Evolutionary conservation across 1,140 invertebrate genomes (phyloP), one percentile per base, ranked within the genome.

Genomic region (Anastatus disparis): DNA sequence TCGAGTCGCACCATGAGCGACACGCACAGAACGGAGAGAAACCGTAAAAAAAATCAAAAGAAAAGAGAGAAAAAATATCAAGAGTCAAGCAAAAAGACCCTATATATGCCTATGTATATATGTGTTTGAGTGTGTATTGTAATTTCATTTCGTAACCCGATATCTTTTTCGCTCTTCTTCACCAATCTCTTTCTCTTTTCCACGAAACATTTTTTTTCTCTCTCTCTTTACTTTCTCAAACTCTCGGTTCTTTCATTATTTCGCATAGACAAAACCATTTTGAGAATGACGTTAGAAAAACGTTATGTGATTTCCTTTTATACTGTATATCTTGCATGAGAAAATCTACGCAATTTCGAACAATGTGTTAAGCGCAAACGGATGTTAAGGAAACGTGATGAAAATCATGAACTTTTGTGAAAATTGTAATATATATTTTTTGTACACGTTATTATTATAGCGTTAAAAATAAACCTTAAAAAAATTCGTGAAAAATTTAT

Each of bases 81-180:
- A 12, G 61, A 63, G 61, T 63, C 61, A 63, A 62, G 40, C 53
- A 42, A 38, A 52, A 64, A 15, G n/a, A n/a, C n/a, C n/a, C n/a
- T n/a, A 38, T 50, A 70, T 44, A 70, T 6, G 3, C 6, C 3
- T 3, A 17, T 3, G 15, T 3, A 44, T 3, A 44, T 3, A 63
- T 46, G 59, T 46, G 15, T 55, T 58, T 20, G 29, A 24, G 27
- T 44, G 64, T 52, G 72, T 75, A 82, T 84, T 82, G 80, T 84
- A 78, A 84, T 82, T 82, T 81, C 79, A 80, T 82, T 83, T 82
- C 58, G 79, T 81, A 82, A 84, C 65, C 62, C 70, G 78, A 83
- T 74, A 78, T 72, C 71, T 46, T 50, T 68, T 53, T 62, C 40
- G 71, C 74, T 75, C 55, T 42, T 42, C 56, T 29, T 62, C 58